These are phyloP conservation scores for Linnaemya vulpina DNA, from an alignment of 2,888 invertebrate species.

Conservation along the genomic window DNA sequence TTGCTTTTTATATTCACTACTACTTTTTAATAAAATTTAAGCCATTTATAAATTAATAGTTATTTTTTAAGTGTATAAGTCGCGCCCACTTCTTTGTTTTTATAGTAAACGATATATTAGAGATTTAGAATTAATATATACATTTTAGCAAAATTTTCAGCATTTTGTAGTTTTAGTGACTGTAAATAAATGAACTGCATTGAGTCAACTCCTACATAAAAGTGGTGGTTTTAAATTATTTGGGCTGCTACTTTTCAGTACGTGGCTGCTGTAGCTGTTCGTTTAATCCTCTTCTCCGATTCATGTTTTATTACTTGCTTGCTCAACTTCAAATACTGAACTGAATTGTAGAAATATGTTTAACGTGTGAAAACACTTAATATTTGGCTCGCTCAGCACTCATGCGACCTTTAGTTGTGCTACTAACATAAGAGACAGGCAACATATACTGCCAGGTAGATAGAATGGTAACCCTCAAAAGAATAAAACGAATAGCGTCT, in stretches of 20 bases:
- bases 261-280: conserved; percentile 52
- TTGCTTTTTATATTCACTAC: conserved; percentile 41
- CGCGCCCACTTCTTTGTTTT: conserved; percentile 19
- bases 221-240: conserved; percentile 62
- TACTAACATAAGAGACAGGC: conserved; percentile 22
- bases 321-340: conserved; percentile 66
- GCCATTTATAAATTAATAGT: background rate
- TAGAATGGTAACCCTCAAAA: conserved; percentile 65
- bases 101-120: conserved; percentile 6
- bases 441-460: conserved; percentile 42
- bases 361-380: conserved; percentile 65
- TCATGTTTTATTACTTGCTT: conserved; percentile 58
- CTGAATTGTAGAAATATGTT: conserved; percentile 62
- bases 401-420: conserved; percentile 56
- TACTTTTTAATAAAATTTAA: conserved; percentile 15
- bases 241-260: conserved; percentile 44
- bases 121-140: background rate
- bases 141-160: background rate
- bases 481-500: conserved; percentile 48
- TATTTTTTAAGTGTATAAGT: background rate
- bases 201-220: conserved; percentile 65
- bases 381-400: conserved; percentile 56
- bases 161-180: conserved; percentile 55
- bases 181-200: conserved; percentile 52
- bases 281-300: conserved; percentile 31